Evolutionary conservation across 2,113 vertebrate species (phyloP).

Genomic region (Ia io): DNA sequence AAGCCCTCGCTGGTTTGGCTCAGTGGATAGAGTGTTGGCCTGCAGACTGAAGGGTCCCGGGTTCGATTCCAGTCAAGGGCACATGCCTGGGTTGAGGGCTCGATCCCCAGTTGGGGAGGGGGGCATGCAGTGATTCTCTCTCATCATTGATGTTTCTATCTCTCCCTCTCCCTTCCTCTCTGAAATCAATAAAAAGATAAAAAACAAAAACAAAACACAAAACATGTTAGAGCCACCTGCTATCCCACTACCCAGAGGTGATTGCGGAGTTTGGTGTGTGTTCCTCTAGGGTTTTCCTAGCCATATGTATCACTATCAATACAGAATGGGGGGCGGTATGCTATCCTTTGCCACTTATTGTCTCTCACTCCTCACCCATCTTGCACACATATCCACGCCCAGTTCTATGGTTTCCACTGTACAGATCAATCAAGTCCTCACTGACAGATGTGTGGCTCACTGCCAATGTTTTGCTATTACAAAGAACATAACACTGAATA

Average conservation of each 20-base stretch:
- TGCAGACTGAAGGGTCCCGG: no score
- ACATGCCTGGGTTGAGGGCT: no score
- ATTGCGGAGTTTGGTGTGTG: not conserved
- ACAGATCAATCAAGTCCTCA: not conserved
- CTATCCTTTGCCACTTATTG: no score
- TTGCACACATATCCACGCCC: not conserved
- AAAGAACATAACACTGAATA: not conserved
- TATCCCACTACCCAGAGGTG: not conserved
- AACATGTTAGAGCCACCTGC: not conserved
- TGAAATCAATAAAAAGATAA: no score
- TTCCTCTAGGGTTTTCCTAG: not conserved
- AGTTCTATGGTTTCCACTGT: not conserved
- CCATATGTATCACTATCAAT: not conserved
- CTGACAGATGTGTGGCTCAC: not conserved
- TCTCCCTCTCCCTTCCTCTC: no score
- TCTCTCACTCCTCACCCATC: not conserved
- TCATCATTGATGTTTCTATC: no score
- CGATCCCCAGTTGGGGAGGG: no score
- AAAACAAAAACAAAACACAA: no score
- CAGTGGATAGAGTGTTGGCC: no score
- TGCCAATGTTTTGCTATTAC: not conserved
- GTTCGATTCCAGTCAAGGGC: no score
- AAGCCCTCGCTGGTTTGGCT: no score
- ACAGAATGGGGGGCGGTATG: rapidly evolving
- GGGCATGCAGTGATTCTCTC: no score